phyloP scores from a whole-genome alignment of 1,140 invertebrate genomes.

The Harpegnathos saltator region DNA sequence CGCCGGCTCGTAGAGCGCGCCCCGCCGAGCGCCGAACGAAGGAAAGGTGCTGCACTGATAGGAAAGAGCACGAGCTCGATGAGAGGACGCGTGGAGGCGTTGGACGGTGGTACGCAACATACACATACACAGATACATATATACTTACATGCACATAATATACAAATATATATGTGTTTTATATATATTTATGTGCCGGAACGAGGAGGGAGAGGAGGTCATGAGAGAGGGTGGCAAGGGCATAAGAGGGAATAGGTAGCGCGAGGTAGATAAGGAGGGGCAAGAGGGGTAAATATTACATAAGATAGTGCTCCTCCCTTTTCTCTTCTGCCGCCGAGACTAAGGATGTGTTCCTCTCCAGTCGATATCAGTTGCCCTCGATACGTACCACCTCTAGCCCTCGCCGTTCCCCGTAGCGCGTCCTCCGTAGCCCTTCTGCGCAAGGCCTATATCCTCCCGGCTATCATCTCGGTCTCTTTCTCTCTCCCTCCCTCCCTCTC shows the following conservation, averaged over 20 bases:
- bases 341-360: constrained; percentile 74
- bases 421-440: not conserved
- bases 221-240: constrained; percentile 35
- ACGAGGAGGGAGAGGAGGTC: constrained; percentile 5
- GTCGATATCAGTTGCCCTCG: constrained; percentile 81
- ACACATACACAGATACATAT: not conserved
- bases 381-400: constrained; percentile 63
- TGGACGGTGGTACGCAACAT: not conserved
- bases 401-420: constrained; percentile 22
- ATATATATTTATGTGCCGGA: not conserved
- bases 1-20: constrained; percentile 63
- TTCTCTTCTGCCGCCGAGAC: constrained; percentile 74
- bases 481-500: not conserved
- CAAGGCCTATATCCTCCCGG: constrained; percentile 43
- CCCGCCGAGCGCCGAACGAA: constrained; percentile 33
- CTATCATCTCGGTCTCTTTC: constrained; percentile 44
- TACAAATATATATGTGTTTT: too few species aligned
- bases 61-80: constrained; percentile 23
- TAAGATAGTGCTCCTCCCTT: constrained; percentile 79
- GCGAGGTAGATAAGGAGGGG: constrained; percentile 66
- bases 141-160: too few species aligned
- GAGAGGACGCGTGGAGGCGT: constrained; percentile 28
- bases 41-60: constrained; percentile 36
- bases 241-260: constrained; percentile 48
- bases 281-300: constrained; percentile 81